phyloP scores from a whole-genome alignment of 2,888 invertebrate genomes.

The Crocallis elinguaria region DNA sequence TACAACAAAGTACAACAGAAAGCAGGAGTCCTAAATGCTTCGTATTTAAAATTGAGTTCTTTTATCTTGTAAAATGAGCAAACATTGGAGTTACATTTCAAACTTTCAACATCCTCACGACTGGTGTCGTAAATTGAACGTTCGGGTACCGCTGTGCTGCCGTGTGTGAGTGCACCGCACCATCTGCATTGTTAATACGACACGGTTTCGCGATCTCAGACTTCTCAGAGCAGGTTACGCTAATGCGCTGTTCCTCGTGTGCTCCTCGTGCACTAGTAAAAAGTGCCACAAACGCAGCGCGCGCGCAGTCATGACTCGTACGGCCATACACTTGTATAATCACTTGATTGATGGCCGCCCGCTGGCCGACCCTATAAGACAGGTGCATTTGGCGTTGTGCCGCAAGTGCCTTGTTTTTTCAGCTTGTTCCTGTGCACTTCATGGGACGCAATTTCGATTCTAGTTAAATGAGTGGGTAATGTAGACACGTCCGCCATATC shows the following conservation, averaged over 20 bases:
- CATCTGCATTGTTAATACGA: not conserved
- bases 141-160: no score
- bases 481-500: not conserved
- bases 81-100: no score
- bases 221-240: slow-evolving; percentile 23
- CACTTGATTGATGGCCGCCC: slow-evolving; percentile 32
- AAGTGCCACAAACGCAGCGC: slow-evolving; percentile 2
- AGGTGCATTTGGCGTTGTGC: slow-evolving; percentile 27
- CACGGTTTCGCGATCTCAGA: slow-evolving; percentile 19
- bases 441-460: not conserved
- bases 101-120: no score
- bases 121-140: no score
- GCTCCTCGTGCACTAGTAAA: slow-evolving; percentile 22
- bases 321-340: not conserved
- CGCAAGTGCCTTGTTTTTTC: slow-evolving; percentile 8
- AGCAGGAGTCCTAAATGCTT: no score
- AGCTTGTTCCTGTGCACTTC: slow-evolving; percentile 2
- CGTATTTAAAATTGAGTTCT: no score
- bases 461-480: not conserved
- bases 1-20: no score
- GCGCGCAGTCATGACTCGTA: slow-evolving; percentile 28
- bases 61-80: no score
- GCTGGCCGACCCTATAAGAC: slow-evolving; percentile 22
- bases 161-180: no score
- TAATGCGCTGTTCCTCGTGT: slow-evolving; percentile 14